These are phyloP conservation scores for Leucoraja ocellata DNA, from an alignment of 2,797 vertebrate species.

Conservation along the genomic window DNA sequence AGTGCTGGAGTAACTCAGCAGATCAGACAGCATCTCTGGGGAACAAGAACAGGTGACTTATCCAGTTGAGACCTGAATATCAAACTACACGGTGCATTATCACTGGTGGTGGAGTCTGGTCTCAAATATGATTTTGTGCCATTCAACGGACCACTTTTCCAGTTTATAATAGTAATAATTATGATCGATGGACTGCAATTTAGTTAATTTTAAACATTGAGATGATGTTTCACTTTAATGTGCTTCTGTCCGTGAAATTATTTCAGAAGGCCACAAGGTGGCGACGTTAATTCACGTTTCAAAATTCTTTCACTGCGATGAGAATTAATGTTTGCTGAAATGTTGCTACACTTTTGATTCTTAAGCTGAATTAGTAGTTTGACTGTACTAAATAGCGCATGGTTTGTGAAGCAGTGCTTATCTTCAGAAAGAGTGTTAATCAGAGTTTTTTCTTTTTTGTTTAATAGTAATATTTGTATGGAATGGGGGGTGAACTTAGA, in stretches of 20 bases:
- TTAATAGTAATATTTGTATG: not conserved
- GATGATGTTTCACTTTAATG: not conserved
- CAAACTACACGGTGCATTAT: not conserved
- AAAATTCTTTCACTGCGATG: not conserved
- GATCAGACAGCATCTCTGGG: too few species aligned
- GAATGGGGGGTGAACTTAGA: too few species aligned
- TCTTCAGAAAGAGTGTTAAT: not conserved
- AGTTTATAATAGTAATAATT: not conserved
- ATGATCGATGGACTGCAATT: not conserved
- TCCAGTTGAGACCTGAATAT: not conserved
- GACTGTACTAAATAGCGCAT: not conserved
- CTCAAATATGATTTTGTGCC: not conserved
- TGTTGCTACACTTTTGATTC: not conserved
- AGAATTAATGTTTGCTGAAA: not conserved
- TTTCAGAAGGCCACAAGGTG: slow-evolving; percentile 9
- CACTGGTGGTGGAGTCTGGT: not conserved
- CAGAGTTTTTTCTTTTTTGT: not conserved
- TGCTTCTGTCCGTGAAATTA: too few species aligned
- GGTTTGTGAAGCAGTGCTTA: not conserved
- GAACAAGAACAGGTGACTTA: too few species aligned
- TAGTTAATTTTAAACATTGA: not conserved
- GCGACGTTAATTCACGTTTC: slow-evolving; percentile 1
- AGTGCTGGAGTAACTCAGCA: too few species aligned
- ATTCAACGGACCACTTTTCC: too few species aligned
- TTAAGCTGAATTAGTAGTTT: not conserved